These are phyloP conservation scores for Myotis planiceps DNA, from an alignment of 2,797 vertebrate genomes.

Conservation along the genomic window DNA sequence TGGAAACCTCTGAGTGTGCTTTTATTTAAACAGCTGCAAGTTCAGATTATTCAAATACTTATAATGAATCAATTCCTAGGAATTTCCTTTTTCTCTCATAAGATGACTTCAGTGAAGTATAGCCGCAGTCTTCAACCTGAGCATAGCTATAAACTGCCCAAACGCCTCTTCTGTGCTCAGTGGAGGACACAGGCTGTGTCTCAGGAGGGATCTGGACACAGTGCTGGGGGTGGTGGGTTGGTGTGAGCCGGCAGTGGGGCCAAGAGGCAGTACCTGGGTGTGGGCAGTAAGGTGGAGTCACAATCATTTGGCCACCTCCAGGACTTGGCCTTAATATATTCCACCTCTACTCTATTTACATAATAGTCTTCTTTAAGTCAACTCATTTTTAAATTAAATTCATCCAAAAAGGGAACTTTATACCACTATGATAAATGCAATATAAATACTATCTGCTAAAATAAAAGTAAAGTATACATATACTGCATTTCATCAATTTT, in stretches of 20 bases:
- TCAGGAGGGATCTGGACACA: neutral
- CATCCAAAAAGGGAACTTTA: neutral
- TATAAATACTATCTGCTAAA: neutral
- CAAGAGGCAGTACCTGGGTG: neutral
- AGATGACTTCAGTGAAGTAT: neutral
- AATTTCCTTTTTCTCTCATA: neutral
- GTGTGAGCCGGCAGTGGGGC: neutral
- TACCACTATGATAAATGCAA: neutral
- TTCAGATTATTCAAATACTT: neutral
- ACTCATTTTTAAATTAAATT: conserved; percentile 22
- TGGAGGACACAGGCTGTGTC: neutral
- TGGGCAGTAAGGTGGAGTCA: neutral
- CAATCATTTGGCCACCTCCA: neutral
- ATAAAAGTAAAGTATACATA: neutral
- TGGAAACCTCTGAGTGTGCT: neutral
- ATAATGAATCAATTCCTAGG: neutral
- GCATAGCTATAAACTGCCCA: neutral
- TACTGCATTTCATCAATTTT: neutral
- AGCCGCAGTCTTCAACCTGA: neutral
- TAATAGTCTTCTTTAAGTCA: neutral
- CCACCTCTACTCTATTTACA: neutral
- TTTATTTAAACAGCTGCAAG: neutral
- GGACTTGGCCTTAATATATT: neutral
- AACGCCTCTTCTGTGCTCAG: neutral
- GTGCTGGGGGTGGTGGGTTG: neutral